These are phyloP conservation scores for Herpetotheres cachinnans DNA, from an alignment of 2,113 vertebrate species.

Conservation along the genomic window DNA sequence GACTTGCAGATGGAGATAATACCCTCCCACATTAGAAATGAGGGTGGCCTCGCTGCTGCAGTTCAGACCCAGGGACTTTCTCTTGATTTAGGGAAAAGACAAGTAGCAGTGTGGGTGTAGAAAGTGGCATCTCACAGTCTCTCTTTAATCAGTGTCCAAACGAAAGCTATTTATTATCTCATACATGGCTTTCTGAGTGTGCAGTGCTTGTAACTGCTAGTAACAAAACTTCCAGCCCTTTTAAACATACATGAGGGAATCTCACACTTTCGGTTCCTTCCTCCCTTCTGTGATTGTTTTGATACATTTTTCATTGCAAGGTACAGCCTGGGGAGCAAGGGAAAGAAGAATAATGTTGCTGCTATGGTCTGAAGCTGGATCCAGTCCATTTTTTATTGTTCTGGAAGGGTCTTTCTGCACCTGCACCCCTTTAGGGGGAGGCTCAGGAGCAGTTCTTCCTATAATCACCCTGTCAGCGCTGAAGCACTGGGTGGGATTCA, in stretches of 20 bases:
- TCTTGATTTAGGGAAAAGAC: neutral
- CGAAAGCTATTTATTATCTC: slow-evolving; percentile 2
- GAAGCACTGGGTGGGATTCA: neutral
- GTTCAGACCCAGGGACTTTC: neutral
- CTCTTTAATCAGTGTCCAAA: slow-evolving; percentile 28
- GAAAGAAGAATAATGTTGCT: neutral
- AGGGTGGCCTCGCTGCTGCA: neutral
- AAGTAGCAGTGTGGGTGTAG: neutral
- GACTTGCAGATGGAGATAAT: neutral
- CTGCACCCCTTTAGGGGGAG: neutral
- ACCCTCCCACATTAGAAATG: neutral
- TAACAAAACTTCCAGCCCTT: neutral
- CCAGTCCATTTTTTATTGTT: neutral
- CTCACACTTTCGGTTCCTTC: neutral
- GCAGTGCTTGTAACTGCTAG: neutral
- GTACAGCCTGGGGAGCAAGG: neutral
- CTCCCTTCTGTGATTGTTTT: neutral
- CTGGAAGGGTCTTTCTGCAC: neutral
- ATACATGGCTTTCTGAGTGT: neutral
- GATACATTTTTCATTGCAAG: slow-evolving; percentile 10
- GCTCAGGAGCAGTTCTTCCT: neutral
- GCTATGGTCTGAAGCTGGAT: neutral
- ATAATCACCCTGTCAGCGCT: neutral
- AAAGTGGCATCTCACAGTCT: neutral
- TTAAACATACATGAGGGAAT: slow-evolving; percentile 44